phyloP scores from a whole-genome alignment of 1,140 invertebrate genomes.

The Drosophila sucinea region DNA sequence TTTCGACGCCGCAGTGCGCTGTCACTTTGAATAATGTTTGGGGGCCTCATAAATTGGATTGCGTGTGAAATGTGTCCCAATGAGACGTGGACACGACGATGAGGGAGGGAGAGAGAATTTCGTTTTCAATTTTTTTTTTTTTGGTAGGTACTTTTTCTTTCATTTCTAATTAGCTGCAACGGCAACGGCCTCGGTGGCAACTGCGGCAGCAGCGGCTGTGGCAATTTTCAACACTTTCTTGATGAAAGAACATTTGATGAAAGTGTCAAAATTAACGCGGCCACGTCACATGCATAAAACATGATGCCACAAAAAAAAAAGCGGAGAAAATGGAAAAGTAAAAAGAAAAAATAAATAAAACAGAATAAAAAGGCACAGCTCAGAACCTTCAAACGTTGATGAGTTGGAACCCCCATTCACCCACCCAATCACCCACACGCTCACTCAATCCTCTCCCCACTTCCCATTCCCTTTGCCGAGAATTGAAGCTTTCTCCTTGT shows the following conservation, averaged over 20 bases:
- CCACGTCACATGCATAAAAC: conserved; percentile 53
- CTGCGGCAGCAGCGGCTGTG: background rate
- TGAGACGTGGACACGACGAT: background rate
- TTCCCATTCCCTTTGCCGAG: background rate
- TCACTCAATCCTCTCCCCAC: background rate
- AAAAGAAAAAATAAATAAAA: conserved; percentile 6
- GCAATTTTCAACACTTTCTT: conserved; percentile 58
- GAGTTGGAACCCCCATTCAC: conserved; percentile 7
- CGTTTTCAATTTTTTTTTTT: conserved; percentile 3
- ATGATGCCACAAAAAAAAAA: conserved; percentile 26
- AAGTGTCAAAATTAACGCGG: conserved; percentile 55
- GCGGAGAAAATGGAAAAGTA: conserved; percentile 1
- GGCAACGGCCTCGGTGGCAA: background rate
- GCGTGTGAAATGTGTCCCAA: conserved; percentile 51
- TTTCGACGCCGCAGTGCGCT: conserved; percentile 21
- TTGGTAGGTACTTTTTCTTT: conserved; percentile 20
- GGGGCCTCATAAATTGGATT: conserved; percentile 64
- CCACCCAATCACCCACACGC: background rate
- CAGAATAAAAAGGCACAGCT: conserved; percentile 15
- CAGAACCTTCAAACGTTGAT: conserved; percentile 53
- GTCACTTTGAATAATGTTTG: conserved; percentile 73
- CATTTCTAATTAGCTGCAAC: conserved; percentile 58
- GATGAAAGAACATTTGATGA: conserved; percentile 61
- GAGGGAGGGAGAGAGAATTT: background rate
- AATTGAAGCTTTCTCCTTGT: background rate